phyloP scores from a whole-genome alignment of 2,888 invertebrate genomes.

The Spilosoma lubricipeda region DNA sequence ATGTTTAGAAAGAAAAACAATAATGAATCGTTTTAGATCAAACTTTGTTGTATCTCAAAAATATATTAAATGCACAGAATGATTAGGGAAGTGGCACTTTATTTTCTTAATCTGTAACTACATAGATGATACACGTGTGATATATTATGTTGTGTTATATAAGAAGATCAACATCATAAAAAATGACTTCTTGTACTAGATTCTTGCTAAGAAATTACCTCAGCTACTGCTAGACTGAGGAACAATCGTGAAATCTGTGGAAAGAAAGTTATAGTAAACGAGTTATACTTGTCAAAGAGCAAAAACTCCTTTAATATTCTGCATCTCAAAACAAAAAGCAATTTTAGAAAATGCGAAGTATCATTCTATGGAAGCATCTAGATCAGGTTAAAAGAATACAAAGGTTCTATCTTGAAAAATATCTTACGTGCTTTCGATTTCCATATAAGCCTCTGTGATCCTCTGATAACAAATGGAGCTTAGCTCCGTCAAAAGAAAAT shows the following conservation, averaged over 20 bases:
- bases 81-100: no score
- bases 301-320: neutral
- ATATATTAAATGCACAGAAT: no score
- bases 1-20: neutral
- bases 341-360: neutral
- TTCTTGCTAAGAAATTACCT: neutral
- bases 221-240: neutral
- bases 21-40: neutral
- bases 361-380: neutral
- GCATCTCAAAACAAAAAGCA: neutral
- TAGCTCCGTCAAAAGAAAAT: neutral
- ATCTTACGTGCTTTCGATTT: neutral
- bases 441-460: neutral
- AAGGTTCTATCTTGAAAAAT: neutral
- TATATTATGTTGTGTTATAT: neutral
- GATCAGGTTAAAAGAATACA: neutral
- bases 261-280: neutral
- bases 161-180: neutral
- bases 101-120: no score
- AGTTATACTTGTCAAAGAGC: neutral
- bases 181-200: neutral
- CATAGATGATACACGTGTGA: no score
- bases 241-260: neutral
- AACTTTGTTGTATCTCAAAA: no score
- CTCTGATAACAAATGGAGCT: neutral